Conservation (phyloP, 2,888 invertebrate species). For the Heliconius aoede region DNA sequence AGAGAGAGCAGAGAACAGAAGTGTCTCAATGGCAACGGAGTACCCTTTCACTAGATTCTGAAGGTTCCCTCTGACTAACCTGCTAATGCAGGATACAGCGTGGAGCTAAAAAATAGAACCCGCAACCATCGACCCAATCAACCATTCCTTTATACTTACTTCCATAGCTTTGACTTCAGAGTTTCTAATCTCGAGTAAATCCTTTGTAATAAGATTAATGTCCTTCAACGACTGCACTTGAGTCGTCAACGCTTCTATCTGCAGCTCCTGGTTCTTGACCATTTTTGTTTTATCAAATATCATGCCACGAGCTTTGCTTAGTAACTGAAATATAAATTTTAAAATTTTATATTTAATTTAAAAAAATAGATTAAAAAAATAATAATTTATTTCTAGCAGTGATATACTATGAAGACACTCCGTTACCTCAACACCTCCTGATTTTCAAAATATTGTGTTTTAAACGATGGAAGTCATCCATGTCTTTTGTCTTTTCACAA, state of each 20-base stretch:
- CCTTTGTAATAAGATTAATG: constrained; percentile 91
- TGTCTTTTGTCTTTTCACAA: background rate
- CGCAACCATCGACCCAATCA: background rate
- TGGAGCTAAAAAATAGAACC: background rate
- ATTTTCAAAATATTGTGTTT: too few species aligned
- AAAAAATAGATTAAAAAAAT: too few species aligned
- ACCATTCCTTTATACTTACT: constrained; percentile 59
- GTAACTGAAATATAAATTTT: constrained; percentile 68
- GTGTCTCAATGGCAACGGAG: background rate
- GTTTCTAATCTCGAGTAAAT: constrained; percentile 90
- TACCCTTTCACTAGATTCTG: background rate
- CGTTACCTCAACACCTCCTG: too few species aligned
- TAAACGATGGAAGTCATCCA: too few species aligned
- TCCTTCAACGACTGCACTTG: constrained; percentile 91
- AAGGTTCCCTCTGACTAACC: background rate
- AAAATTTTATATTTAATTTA: background rate
- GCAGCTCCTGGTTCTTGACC: constrained; percentile 90
- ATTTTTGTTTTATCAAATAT: constrained; percentile 90
- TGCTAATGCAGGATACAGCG: too few species aligned
- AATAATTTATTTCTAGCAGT: too few species aligned
- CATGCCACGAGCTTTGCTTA: constrained; percentile 87
- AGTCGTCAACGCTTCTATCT: constrained; percentile 87
- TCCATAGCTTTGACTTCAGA: constrained; percentile 91
- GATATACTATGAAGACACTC: too few species aligned
- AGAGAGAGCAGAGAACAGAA: background rate